Conservation (phyloP, 2,888 invertebrate genomes). For the Zhuqinia jingwanae region DNA sequence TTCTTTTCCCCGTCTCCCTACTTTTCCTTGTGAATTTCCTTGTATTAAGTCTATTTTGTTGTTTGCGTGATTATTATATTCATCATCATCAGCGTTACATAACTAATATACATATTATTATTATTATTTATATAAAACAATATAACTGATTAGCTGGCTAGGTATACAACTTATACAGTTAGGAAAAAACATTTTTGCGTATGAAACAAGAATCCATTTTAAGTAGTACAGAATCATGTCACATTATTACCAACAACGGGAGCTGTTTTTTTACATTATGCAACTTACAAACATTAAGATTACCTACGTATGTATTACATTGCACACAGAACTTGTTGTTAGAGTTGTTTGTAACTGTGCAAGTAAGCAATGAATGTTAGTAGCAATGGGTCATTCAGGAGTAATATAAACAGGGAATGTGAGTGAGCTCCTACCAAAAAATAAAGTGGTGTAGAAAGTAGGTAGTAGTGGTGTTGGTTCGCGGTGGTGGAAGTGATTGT, state of each 20-base stretch:
- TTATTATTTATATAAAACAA: background rate
- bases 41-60: background rate
- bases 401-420: constrained; percentile 11
- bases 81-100: background rate
- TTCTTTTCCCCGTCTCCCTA: no score
- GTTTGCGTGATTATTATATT: background rate
- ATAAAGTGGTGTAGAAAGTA: constrained; percentile 5
- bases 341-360: background rate
- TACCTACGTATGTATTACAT: background rate
- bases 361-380: constrained; percentile 46
- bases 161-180: no score
- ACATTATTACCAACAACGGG: no score
- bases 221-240: no score
- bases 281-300: background rate
- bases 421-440: constrained; percentile 16
- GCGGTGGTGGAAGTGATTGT: background rate
- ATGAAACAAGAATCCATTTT: no score
- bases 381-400: constrained; percentile 62
- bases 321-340: background rate
- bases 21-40: background rate
- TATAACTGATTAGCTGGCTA: background rate
- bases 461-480: background rate
- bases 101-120: constrained; percentile 3
- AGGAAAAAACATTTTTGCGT: constrained; percentile 10
- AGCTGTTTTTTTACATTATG: no score